A percentile compares a stretch with the other conserved stretches of the same genome.
phyloP scores from a whole-genome alignment of 2,113 vertebrate species.

The Redunca redunca region DNA sequence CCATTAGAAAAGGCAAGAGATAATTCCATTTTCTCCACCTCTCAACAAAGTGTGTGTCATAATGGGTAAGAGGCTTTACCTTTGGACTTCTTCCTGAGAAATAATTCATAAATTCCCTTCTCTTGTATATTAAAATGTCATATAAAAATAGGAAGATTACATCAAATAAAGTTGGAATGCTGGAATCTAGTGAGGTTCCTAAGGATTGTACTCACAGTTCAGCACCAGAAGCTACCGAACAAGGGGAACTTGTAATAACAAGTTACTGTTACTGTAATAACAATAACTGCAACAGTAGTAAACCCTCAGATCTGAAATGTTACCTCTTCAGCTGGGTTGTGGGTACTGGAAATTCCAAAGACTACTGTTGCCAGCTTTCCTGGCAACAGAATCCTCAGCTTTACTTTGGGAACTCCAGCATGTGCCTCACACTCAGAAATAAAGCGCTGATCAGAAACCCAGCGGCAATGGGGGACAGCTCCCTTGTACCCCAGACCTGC shows the following conservation, averaged over 20 bases:
- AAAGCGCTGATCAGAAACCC: neutral
- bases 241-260: neutral
- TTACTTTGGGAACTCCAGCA: neutral
- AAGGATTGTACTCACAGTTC: neutral
- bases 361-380: neutral
- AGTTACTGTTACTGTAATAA: neutral
- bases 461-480: accelerated
- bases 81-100: neutral
- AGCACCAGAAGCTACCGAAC: neutral
- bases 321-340: neutral
- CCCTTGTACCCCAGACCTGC: neutral
- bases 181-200: neutral
- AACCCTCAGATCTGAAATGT: neutral
- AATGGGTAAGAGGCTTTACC: neutral
- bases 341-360: neutral
- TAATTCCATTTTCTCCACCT: neutral
- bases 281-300: neutral
- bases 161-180: neutral
- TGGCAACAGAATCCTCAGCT: neutral
- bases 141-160: neutral
- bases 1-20: slow-evolving; percentile 20
- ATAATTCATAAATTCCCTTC: neutral
- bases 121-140: neutral
- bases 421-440: neutral
- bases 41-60: neutral